Percentiles rank a stretch among this genome's conserved stretches.
phyloP scores from a whole-genome alignment of 1,140 invertebrate species.

The Nilaparvata lugens region DNA sequence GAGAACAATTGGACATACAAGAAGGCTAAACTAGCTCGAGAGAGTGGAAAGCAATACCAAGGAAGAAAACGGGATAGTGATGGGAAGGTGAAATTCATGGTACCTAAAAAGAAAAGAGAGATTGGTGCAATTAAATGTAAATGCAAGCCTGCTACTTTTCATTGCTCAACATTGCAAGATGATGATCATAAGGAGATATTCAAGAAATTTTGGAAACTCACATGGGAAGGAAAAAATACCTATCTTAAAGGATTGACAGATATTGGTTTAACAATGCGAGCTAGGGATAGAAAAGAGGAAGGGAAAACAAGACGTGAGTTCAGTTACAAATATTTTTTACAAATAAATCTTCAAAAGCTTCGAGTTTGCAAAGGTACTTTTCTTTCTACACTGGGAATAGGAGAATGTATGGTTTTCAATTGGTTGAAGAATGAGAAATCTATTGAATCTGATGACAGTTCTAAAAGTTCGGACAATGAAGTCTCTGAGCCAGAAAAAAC shows the following conservation, averaged over 20 bases:
- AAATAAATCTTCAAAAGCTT: background rate
- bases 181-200: constrained; percentile 5
- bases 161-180: constrained; percentile 2
- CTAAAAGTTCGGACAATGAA: background rate
- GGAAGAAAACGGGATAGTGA: background rate
- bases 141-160: constrained; percentile 5
- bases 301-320: constrained; percentile 4
- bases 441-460: background rate
- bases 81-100: background rate
- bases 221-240: background rate
- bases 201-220: constrained; percentile 12
- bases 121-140: constrained; percentile 9
- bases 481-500: background rate
- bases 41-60: constrained; percentile 6
- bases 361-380: constrained; percentile 10
- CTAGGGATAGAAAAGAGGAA: constrained; percentile 6
- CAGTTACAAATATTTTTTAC: constrained; percentile 8
- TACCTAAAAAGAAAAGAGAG: constrained; percentile 7
- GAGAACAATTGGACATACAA: constrained; percentile 2
- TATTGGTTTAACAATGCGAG: constrained; percentile 2
- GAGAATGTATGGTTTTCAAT: constrained; percentile 8
- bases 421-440: background rate
- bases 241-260: constrained; percentile 6
- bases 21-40: constrained; percentile 1
- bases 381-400: constrained; percentile 6